Conservation (phyloP, 2,888 invertebrate genomes). For the Saturnia japonica region DNA sequence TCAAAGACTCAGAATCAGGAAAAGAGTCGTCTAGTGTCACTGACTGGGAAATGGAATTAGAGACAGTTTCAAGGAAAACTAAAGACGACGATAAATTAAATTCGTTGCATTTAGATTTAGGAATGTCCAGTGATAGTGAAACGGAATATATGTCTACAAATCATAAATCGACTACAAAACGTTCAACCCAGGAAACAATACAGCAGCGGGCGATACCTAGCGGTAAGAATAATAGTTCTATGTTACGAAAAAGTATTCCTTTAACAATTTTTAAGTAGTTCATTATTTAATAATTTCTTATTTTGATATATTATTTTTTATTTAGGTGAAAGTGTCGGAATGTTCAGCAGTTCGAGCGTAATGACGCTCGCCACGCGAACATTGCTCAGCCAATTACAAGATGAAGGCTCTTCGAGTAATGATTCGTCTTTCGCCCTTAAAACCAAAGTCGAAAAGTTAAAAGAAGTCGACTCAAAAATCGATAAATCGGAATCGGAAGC, state of each 20-base stretch:
- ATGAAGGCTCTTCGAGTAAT: conserved; percentile 79
- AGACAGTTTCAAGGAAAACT: conserved; percentile 73
- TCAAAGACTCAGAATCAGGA: conserved; percentile 54
- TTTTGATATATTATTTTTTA: conserved; percentile 32
- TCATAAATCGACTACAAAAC: conserved; percentile 59
- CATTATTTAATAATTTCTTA: conserved; percentile 35
- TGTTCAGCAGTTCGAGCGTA: conserved; percentile 64
- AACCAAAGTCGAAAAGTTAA: conserved; percentile 53
- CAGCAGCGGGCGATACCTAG: conserved; percentile 61
- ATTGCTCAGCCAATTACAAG: conserved; percentile 77
- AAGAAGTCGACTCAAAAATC: conserved; percentile 51
- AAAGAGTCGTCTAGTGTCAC: conserved; percentile 72
- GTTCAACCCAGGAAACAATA: conserved; percentile 55
- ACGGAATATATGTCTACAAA: conserved; percentile 65
- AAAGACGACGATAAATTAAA: conserved; percentile 73
- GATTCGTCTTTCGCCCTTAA: conserved; percentile 76
- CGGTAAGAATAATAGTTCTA: conserved; percentile 53
- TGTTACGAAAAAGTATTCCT: conserved; percentile 38
- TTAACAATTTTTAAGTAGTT: conserved; percentile 41
- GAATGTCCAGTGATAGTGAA: conserved; percentile 79
- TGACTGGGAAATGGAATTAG: conserved; percentile 85
- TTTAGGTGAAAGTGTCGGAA: conserved; percentile 72
- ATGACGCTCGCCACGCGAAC: conserved; percentile 73
- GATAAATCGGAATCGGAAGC: conserved; percentile 68
- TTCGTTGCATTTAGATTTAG: conserved; percentile 73